Base-by-base conservation (phyloP, 2,113 vertebrate species). In the Ondatra zibethicus region DNA sequence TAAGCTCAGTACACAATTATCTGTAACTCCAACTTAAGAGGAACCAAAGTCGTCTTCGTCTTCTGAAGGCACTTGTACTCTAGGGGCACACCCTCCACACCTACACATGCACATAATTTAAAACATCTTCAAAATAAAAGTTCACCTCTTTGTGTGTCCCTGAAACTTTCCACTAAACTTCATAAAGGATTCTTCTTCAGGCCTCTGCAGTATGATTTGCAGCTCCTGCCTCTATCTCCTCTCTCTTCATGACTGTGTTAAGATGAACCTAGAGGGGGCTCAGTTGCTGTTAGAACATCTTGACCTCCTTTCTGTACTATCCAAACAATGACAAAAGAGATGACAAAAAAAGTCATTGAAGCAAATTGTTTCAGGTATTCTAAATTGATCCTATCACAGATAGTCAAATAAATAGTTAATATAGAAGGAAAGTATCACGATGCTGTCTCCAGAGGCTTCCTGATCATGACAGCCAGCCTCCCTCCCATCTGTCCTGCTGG, bases 361-460 rank as follows among this genome's bases (percentile, higher is more conserved):
- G 10, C 19, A 77, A 25, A 72, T 36, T 50, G 55, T 58, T 36
- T 17, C 0, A 42, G 23, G 21, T 19, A 2, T 9, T 16, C 29
- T 27, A 11, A 10, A 33, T 4, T 58, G 36, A 19, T 78, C 12
- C 21, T 42, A 9, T 58, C 65, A 45, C 11, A 36, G 45, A 23
- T 58, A 39, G 10, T 7, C 25, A 45, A 29, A 17, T 0, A 21
- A 17, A 7, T 23, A 23, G 13, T 10, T 39, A 45, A 78, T 5
- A 50, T 65, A 92, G 14, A 14, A 31, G 19, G 25, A 63, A 45
- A 47, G 10, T 31, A 70, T 50, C 47, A 21, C 36, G 14, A 4
- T 39, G 7, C 21, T 36, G 33, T 31, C 39, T 42, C 17, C 2
- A 3, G 7, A 3, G 7, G 11, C 2, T 25, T 23, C 5, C 47